A percentile compares a stretch with the other conserved stretches of the same genome.
These are phyloP conservation scores for Limosa lapponica DNA, from an alignment of 2,797 vertebrate species.

Conservation along the genomic window DNA sequence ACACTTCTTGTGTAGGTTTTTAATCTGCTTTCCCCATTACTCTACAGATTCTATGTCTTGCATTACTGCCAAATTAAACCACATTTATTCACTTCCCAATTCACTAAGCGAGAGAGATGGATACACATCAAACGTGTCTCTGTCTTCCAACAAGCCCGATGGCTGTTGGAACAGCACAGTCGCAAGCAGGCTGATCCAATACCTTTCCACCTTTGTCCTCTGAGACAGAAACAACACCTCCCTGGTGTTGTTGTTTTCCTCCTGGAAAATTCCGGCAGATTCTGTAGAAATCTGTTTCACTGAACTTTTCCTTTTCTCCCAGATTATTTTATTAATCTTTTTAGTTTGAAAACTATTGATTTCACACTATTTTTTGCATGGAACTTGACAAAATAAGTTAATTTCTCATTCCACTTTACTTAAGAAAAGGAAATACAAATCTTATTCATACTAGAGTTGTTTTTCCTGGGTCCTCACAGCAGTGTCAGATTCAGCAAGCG, in stretches of 20 bases:
- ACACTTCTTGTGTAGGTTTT: not conserved
- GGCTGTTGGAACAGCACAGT: not conserved
- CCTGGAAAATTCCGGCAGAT: not conserved
- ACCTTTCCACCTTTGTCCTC: not conserved
- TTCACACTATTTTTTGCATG: not conserved
- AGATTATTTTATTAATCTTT: not conserved
- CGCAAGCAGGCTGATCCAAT: not conserved
- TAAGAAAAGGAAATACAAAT: not conserved
- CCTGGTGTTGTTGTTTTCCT: too few relatives aligned
- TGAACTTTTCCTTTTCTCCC: not conserved
- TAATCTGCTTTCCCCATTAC: not conserved
- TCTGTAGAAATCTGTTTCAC: not conserved
- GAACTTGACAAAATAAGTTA: not conserved
- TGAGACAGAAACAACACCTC: not conserved
- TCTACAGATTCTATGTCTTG: not conserved
- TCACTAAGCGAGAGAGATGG: not conserved
- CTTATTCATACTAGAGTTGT: not conserved
- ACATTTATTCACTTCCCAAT: not conserved
- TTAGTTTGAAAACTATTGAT: not conserved
- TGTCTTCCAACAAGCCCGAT: fast-evolving
- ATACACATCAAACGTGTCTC: not conserved
- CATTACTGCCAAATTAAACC: not conserved
- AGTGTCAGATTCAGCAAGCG: not conserved
- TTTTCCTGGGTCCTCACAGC: not conserved
- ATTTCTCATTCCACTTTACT: not conserved